Conservation (phyloP, 2,113 vertebrate species). For the Carlito syrichta region DNA sequence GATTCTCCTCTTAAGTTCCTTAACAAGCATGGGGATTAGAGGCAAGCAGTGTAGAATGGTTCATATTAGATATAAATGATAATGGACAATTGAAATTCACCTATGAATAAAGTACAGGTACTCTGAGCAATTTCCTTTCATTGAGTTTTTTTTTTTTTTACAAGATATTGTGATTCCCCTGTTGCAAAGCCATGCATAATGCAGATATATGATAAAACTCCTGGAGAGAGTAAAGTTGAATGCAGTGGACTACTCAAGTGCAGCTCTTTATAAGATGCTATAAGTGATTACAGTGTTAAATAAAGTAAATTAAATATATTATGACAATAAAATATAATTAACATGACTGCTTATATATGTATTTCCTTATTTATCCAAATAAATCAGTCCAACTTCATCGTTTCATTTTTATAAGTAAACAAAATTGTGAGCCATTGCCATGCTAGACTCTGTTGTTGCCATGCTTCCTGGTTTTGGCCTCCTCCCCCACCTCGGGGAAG, state of each 20-base stretch:
- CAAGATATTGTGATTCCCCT: constrained; percentile 68
- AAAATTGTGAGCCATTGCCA: constrained; percentile 26
- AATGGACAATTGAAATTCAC: constrained; percentile 80
- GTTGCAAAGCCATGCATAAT: constrained; percentile 51
- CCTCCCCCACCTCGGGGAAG: too few species aligned
- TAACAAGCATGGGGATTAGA: constrained; percentile 83
- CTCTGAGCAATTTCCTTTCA: constrained; percentile 74
- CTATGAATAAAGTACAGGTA: constrained; percentile 72
- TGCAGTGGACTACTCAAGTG: constrained; percentile 12
- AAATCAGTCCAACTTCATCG: neutral
- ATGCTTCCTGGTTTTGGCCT: too few species aligned
- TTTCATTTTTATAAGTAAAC: constrained; percentile 47
- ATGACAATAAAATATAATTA: constrained; percentile 53
- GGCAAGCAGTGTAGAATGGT: constrained; percentile 72
- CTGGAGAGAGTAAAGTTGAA: constrained; percentile 51
- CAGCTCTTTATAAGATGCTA: constrained; percentile 30
- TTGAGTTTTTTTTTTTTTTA: neutral
- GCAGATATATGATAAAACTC: constrained; percentile 51
- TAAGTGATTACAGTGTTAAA: neutral
- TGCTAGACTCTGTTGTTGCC: too few species aligned
- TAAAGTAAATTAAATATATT: constrained; percentile 9
- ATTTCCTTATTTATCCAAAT: constrained; percentile 21
- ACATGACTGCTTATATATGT: constrained; percentile 36
- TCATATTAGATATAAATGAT: constrained; percentile 82
- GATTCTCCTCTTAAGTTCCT: constrained; percentile 84